Evolutionary conservation across 2,797 vertebrate genomes (phyloP).

Genomic region (Sus cebifrons): DNA sequence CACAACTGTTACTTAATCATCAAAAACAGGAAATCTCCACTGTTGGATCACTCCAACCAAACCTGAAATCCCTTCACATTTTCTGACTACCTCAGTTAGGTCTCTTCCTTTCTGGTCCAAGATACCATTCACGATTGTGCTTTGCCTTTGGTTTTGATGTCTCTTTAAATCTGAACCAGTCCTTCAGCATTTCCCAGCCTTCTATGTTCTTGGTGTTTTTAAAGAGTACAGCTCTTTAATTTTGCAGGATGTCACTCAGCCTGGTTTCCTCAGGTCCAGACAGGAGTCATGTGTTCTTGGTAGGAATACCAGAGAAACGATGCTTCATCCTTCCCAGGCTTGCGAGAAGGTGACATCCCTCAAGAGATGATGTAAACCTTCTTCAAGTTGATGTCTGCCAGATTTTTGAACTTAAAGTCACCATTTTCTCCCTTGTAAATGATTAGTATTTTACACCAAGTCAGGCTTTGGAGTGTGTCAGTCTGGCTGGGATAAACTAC

Average conservation of each 20-base stretch:
- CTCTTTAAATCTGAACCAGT: background rate
- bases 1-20: background rate
- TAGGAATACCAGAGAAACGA: background rate
- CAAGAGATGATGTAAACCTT: background rate
- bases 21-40: background rate
- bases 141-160: background rate
- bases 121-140: background rate
- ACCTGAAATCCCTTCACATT: slow-evolving; percentile 28
- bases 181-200: background rate
- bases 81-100: background rate
- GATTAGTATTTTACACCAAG: background rate
- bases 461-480: background rate
- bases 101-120: background rate
- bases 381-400: background rate
- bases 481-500: background rate
- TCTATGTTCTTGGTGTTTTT: background rate
- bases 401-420: background rate
- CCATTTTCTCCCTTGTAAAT: background rate
- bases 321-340: background rate
- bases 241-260: background rate
- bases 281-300: background rate
- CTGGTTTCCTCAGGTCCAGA: background rate
- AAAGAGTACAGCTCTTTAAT: background rate
- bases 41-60: background rate
- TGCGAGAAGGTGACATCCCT: background rate